Conservation (phyloP, 2,888 invertebrate genomes). For the Nyleta sp. region DNA sequence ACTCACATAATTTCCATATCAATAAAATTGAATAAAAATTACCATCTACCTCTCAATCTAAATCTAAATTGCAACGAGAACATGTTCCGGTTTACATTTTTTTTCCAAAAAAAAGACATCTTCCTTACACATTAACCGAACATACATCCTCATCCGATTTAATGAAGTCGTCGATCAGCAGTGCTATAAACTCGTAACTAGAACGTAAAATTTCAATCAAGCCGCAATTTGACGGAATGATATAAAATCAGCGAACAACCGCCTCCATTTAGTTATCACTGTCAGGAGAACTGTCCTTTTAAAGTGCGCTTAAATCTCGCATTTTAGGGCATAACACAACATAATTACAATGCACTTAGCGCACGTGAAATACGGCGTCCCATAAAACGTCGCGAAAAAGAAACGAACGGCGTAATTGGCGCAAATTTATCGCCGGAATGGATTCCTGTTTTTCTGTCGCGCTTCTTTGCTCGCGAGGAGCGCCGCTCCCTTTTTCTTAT, state of each 20-base stretch:
- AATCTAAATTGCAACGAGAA: no score
- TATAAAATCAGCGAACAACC: slow-evolving; percentile 14
- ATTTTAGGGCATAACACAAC: slow-evolving; percentile 47
- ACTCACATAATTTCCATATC: no score
- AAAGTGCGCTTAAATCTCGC: slow-evolving; percentile 39
- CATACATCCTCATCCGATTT: no score
- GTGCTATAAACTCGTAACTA: background rate
- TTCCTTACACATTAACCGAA: no score
- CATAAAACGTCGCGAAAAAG: slow-evolving; percentile 48
- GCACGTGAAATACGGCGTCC: slow-evolving; percentile 49
- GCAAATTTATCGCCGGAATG: slow-evolving; percentile 55
- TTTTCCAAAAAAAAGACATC: no score
- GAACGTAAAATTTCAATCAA: slow-evolving; percentile 10
- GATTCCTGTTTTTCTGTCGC: slow-evolving; percentile 53
- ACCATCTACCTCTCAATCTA: no score
- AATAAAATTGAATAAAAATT: no score
- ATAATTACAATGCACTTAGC: slow-evolving; percentile 62
- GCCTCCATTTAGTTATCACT: slow-evolving; percentile 27
- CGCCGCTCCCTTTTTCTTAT: slow-evolving; percentile 56
- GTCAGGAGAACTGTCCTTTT: slow-evolving; percentile 19
- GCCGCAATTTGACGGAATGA: background rate
- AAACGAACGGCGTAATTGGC: slow-evolving; percentile 55
- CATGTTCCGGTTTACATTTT: no score
- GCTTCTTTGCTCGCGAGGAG: slow-evolving; percentile 44
- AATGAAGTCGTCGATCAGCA: background rate